Conservation (phyloP, 2,888 invertebrate genomes). For the Dolichopus griseipennis region DNA sequence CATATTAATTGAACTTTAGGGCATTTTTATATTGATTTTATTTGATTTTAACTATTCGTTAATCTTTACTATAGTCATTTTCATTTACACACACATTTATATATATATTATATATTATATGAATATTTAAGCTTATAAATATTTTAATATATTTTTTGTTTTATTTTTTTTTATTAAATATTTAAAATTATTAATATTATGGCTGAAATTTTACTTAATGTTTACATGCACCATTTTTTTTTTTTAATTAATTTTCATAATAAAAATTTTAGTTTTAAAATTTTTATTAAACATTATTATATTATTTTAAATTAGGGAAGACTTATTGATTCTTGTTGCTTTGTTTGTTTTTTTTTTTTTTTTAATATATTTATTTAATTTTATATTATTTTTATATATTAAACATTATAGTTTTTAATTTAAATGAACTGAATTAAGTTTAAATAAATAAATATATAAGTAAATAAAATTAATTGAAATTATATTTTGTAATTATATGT, state of each 20-base stretch:
- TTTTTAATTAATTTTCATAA: background rate
- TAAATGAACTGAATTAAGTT: too few relatives aligned
- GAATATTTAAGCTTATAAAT: background rate
- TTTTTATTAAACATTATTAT: background rate
- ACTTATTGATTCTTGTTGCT: background rate
- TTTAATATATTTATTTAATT: too few relatives aligned
- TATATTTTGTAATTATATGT: too few relatives aligned
- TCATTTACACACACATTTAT: background rate
- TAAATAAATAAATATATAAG: too few relatives aligned
- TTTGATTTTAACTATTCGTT: background rate
- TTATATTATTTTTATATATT: too few relatives aligned
- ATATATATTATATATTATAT: background rate
- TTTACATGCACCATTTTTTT: background rate
- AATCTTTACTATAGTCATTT: background rate
- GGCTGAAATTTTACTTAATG: background rate
- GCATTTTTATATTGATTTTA: background rate
- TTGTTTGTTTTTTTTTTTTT: background rate
- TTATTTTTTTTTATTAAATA: background rate
- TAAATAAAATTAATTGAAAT: too few relatives aligned
- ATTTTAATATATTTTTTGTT: background rate
- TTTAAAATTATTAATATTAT: background rate
- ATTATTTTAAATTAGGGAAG: background rate
- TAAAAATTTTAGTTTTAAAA: background rate
- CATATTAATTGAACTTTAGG: constrained; percentile 1
- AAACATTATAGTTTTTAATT: too few relatives aligned